Evolutionary conservation across 2,888 invertebrate species (phyloP), one percentile per base, ranked within the genome.

Genomic region (Drosophila testacea): DNA sequence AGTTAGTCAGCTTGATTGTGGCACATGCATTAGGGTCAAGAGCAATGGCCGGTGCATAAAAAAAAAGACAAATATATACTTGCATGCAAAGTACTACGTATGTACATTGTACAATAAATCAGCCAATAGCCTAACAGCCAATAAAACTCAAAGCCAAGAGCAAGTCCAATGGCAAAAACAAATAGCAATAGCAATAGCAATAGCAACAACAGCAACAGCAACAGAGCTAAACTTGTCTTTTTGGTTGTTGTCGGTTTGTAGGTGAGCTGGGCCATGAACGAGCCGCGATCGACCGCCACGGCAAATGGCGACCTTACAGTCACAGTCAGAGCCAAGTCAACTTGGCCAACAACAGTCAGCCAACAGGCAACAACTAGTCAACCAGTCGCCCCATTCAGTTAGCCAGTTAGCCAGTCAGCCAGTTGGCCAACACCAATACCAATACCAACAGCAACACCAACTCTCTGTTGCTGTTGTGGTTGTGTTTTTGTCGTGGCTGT

Each of bases 221-320:
- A 55, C 44, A 27, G 38, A 22, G 52, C 39, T 69, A 81, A 81
- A 81, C 81, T 81, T 77, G 76, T 77, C 76, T 77, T 77, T 77
- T 77, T 51, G 76, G 76, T 71, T 86, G 76, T 71, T 86, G 70
- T 75, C 79, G 81, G 82, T 91, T 90, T 90, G 90, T 90, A 90
- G 90, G 90, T 91, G 90, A 90, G 86, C 77, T 78, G 86, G 83
- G 88, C 90, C 90, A 90, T 91, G 91, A 88, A 88, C 85, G 57
- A 69, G 79, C 77, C 73, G 70, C 63, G 63, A 70, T 69, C 72
- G 72, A 72, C 72, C 77, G 80, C 77, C 81, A 66, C 64, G 52
- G 69, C 81, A 69, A 67, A 80, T 78, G 80, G 83, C 83, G 87
- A 87, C 83, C 88, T 84, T 84, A 80, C 66, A 59, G 73, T 39